Conservation (phyloP, 2,888 invertebrate species). For the Nomada flava region DNA sequence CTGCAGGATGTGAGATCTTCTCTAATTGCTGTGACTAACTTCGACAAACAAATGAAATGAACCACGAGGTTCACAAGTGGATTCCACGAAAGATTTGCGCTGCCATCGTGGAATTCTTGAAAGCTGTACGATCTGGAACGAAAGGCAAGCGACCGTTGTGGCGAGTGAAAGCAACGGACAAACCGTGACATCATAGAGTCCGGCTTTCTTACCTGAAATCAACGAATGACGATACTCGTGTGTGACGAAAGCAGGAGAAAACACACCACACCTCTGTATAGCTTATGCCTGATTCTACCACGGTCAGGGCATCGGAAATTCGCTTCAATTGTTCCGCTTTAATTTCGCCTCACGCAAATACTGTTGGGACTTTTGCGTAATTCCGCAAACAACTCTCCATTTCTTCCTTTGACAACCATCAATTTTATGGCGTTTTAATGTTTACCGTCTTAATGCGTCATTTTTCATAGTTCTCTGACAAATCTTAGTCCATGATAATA, state of each 20-base stretch:
- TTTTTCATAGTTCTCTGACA: neutral
- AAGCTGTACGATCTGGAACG: constrained; percentile 37
- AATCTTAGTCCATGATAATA: neutral
- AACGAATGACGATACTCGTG: constrained; percentile 56
- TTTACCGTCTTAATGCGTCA: neutral
- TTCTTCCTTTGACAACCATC: constrained; percentile 8
- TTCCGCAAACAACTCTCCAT: constrained; percentile 30
- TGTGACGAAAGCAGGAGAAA: constrained; percentile 65
- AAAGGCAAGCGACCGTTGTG: constrained; percentile 22
- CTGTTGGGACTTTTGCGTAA: constrained; percentile 29
- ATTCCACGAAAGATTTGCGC: neutral
- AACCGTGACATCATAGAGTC: constrained; percentile 75
- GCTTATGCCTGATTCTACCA: constrained; percentile 5
- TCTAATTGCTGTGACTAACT: neutral
- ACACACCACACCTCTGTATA: constrained; percentile 19
- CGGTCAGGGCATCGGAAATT: constrained; percentile 34
- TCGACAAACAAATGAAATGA: neutral
- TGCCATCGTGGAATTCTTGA: constrained; percentile 19
- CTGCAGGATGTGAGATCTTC: too few relatives aligned
- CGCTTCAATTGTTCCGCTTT: constrained; percentile 19
- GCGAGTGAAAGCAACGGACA: constrained; percentile 75
- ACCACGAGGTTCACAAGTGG: neutral
- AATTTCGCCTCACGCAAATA: constrained; percentile 21
- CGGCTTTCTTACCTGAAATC: constrained; percentile 75
- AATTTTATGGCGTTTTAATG: neutral